phyloP scores from a whole-genome alignment of 1,140 invertebrate genomes.

The Drosophila sp. region DNA sequence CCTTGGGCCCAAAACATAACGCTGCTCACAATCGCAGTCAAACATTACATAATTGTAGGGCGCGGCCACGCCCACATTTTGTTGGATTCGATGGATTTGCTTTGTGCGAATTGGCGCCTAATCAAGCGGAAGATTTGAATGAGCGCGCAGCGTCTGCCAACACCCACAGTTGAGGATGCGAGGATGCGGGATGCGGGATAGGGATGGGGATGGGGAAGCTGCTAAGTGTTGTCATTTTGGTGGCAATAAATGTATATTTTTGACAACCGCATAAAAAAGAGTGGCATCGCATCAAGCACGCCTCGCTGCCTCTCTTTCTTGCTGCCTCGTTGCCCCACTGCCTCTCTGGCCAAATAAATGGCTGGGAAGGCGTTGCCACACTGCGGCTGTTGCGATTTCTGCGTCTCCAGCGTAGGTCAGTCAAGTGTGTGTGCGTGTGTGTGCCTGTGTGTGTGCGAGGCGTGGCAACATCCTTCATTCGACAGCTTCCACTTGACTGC shows the following conservation, averaged over 20 bases:
- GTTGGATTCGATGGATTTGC: constrained; percentile 2
- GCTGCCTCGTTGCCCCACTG: too few relatives aligned
- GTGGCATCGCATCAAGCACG: constrained; percentile 69
- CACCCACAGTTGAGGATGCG: constrained; percentile 48
- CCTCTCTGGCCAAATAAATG: constrained; percentile 9
- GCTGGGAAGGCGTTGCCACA: constrained; percentile 63
- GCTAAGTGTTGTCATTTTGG: constrained; percentile 82
- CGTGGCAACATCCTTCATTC: constrained; percentile 57
- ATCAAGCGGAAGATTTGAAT: constrained; percentile 84
- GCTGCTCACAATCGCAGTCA: constrained; percentile 31
- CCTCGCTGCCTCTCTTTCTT: constrained; percentile 45
- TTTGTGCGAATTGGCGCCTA: constrained; percentile 81
- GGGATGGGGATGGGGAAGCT: neutral
- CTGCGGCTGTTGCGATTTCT: constrained; percentile 73
- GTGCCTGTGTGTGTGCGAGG: constrained; percentile 1
- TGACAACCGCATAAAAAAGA: constrained; percentile 75
- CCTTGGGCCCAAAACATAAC: constrained; percentile 29
- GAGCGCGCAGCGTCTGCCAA: constrained; percentile 55
- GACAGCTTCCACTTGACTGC: constrained; percentile 37
- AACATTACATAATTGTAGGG: constrained; percentile 69
- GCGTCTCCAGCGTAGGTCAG: constrained; percentile 26
- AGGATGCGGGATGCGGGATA: constrained; percentile 6
- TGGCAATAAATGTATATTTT: constrained; percentile 82
- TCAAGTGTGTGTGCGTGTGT: constrained; percentile 12
- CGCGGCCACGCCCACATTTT: constrained; percentile 68